Evolutionary conservation across 2,888 invertebrate species (phyloP).

Genomic region (Bursaphelenchus okinawaensis): DNA sequence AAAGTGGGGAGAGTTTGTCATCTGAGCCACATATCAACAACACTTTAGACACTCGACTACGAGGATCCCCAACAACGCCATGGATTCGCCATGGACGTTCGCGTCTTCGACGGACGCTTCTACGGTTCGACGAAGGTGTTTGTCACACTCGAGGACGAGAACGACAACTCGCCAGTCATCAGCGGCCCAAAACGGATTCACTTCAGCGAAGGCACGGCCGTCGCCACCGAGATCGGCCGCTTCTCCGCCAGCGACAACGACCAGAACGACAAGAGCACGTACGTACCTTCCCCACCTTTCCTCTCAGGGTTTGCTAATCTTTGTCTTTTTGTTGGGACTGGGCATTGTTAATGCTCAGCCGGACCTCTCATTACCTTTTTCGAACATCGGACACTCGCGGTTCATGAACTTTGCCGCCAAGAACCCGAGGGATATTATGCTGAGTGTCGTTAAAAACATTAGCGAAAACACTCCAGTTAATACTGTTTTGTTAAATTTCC

Average conservation of each 20-base stretch:
- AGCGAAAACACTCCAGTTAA: not conserved
- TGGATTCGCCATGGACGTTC: slow-evolving; percentile 84
- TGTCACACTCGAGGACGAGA: slow-evolving; percentile 84
- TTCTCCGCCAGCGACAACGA: slow-evolving; percentile 94
- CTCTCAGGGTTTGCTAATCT: slow-evolving; percentile 9
- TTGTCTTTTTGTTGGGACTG: not conserved
- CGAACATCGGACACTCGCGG: slow-evolving; percentile 40
- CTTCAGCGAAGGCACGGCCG: slow-evolving; percentile 70
- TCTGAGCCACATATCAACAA: not conserved
- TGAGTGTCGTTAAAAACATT: slow-evolving; percentile 6
- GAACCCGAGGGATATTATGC: slow-evolving; percentile 37
- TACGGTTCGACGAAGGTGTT: slow-evolving; percentile 92
- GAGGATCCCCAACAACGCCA: slow-evolving; percentile 83
- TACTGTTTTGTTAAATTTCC: slow-evolving; percentile 48
- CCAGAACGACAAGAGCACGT: slow-evolving; percentile 69
- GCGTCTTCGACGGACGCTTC: slow-evolving; percentile 78
- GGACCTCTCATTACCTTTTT: slow-evolving; percentile 45
- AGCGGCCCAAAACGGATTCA: slow-evolving; percentile 84
- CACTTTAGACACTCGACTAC: slow-evolving; percentile 75
- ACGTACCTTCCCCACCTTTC: slow-evolving; percentile 14
- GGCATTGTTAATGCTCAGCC: slow-evolving; percentile 13
- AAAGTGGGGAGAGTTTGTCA: not conserved
- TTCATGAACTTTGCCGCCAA: slow-evolving; percentile 39
- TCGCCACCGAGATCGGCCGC: slow-evolving; percentile 76
- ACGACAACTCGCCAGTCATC: slow-evolving; percentile 93